Evolutionary conservation across 2,888 invertebrate species (phyloP).

Genomic region (Chrysotoxum bicinctum): DNA sequence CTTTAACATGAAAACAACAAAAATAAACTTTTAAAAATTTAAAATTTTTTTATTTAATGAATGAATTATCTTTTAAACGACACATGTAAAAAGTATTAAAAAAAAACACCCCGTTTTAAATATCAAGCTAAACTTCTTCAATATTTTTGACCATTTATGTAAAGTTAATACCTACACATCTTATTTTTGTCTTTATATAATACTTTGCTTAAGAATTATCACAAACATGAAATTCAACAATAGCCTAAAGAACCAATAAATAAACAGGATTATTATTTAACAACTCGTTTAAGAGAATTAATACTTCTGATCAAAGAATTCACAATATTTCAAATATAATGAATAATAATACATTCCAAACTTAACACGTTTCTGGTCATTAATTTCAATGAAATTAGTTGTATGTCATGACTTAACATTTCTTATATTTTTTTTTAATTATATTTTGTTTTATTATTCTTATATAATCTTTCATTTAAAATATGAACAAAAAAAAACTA

Average conservation of each 20-base stretch:
- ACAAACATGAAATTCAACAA: neutral
- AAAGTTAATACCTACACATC: neutral
- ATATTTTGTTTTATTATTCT: neutral
- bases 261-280: neutral
- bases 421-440: neutral
- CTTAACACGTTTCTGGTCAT: constrained; percentile 31
- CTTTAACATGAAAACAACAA: too few relatives aligned
- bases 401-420: constrained; percentile 4
- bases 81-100: neutral
- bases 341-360: neutral
- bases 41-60: too few relatives aligned
- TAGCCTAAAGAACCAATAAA: neutral
- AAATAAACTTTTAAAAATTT: too few relatives aligned
- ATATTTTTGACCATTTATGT: neutral
- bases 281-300: constrained; percentile 26
- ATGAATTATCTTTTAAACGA: too few relatives aligned
- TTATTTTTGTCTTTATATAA: neutral
- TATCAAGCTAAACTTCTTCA: neutral
- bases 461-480: neutral
- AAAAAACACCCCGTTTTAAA: too few relatives aligned
- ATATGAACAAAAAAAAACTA: neutral
- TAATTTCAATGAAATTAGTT: constrained; percentile 20
- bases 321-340: neutral
- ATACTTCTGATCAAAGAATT: neutral
- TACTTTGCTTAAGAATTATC: neutral